Percentiles rank a stretch among this genome's conserved stretches.
phyloP scores from a whole-genome alignment of 2,797 vertebrate species.

The Emys orbicularis region DNA sequence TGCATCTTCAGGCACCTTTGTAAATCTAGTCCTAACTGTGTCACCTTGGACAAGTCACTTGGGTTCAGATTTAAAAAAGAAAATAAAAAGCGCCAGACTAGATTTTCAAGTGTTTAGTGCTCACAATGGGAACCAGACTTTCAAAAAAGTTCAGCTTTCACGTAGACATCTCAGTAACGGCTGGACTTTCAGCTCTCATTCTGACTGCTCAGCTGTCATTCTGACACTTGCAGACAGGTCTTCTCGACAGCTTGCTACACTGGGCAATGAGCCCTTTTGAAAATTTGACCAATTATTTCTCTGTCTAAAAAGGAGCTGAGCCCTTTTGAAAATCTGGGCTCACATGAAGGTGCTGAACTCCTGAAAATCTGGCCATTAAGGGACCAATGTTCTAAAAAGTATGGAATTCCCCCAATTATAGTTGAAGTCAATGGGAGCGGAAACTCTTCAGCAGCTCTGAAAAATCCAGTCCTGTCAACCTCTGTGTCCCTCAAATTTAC shows the following conservation, averaged over 20 bases:
- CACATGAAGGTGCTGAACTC: too few species aligned
- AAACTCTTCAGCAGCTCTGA: background rate
- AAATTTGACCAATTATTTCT: background rate
- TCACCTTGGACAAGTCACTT: background rate
- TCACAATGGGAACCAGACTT: background rate
- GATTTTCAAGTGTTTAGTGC: background rate
- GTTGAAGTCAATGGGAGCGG: background rate
- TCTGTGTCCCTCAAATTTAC: background rate
- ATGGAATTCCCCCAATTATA: background rate
- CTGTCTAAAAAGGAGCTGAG: background rate
- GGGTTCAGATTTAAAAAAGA: background rate
- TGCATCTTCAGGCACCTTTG: background rate
- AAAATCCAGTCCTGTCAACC: background rate
- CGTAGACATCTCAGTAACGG: background rate
- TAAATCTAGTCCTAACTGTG: background rate
- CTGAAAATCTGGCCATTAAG: background rate
- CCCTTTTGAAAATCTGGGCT: background rate
- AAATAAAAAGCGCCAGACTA: background rate
- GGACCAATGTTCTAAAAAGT: background rate
- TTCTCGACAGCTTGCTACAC: background rate
- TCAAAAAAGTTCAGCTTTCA: background rate
- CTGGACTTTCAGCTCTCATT: background rate
- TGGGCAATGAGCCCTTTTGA: background rate
- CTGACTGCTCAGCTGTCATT: background rate
- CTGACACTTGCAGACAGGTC: background rate